Evolutionary conservation across 2,113 vertebrate genomes (phyloP).

Genomic region (Laterallus jamaicensis): DNA sequence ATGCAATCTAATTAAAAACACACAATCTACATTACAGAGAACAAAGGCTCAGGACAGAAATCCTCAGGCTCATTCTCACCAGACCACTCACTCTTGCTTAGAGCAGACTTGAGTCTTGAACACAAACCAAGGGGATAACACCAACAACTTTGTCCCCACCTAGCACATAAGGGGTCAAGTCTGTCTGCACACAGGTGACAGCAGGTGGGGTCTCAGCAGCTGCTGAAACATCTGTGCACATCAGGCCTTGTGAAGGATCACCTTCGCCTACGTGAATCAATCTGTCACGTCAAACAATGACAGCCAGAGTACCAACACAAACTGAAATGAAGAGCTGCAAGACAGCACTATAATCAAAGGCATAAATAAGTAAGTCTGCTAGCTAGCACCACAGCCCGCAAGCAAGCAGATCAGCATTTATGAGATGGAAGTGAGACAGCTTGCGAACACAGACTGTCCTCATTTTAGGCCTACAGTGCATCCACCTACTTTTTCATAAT

Average conservation of each 20-base stretch:
- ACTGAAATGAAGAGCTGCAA: background rate
- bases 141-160: background rate
- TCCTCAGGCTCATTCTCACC: background rate
- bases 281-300: background rate
- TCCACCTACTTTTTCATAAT: background rate
- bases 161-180: background rate
- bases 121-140: background rate
- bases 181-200: background rate
- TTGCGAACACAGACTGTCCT: background rate
- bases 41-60: background rate
- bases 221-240: background rate
- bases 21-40: background rate
- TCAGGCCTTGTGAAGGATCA: background rate
- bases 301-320: background rate
- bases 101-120: background rate
- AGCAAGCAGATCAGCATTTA: background rate
- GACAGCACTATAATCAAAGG: background rate
- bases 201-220: background rate
- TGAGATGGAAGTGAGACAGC: background rate
- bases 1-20: background rate
- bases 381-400: background rate
- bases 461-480: background rate
- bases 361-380: background rate
- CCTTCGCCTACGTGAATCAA: background rate
- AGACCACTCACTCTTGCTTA: background rate